A percentile compares a stretch with the other conserved stretches of the same genome.
These are phyloP conservation scores for Drosophila anceps DNA, from an alignment of 2,888 invertebrate species.

Conservation along the genomic window DNA sequence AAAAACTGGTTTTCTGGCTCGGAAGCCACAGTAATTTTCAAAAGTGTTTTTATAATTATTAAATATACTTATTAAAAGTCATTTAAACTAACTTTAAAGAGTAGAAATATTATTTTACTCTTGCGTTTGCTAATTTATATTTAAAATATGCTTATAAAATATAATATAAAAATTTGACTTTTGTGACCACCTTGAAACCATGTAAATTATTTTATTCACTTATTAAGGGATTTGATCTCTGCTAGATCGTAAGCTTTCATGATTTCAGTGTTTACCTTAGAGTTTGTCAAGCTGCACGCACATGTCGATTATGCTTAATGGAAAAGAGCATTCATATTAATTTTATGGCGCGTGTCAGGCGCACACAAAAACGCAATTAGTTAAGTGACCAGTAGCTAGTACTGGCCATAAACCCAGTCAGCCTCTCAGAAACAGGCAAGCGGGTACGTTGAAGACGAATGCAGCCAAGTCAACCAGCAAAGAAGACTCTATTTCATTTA, in stretches of 20 bases:
- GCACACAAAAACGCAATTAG: constrained; percentile 77
- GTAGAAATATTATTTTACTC: neutral
- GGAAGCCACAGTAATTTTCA: no score
- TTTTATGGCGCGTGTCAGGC: constrained; percentile 74
- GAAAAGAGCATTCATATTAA: constrained; percentile 57
- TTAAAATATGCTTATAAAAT: no score
- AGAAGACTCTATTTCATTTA: constrained; percentile 72
- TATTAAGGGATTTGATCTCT: neutral
- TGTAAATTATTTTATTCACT: neutral
- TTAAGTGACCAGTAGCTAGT: constrained; percentile 68
- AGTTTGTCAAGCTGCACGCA: constrained; percentile 18
- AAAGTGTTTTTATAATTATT: no score
- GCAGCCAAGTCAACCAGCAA: constrained; percentile 58
- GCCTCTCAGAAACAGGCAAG: constrained; percentile 58
- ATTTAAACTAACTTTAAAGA: neutral
- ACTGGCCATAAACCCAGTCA: constrained; percentile 65
- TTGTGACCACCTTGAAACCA: neutral
- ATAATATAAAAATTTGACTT: neutral
- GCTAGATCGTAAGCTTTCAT: neutral
- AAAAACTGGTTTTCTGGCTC: no score
- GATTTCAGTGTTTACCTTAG: neutral
- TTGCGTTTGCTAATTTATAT: neutral
- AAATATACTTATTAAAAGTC: neutral
- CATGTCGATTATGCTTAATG: constrained; percentile 30
- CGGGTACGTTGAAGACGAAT: constrained; percentile 40